Percentiles rank a stretch among this genome's conserved stretches.
phyloP scores from a whole-genome alignment of 2,113 vertebrate species.

The Apeltes quadracus region DNA sequence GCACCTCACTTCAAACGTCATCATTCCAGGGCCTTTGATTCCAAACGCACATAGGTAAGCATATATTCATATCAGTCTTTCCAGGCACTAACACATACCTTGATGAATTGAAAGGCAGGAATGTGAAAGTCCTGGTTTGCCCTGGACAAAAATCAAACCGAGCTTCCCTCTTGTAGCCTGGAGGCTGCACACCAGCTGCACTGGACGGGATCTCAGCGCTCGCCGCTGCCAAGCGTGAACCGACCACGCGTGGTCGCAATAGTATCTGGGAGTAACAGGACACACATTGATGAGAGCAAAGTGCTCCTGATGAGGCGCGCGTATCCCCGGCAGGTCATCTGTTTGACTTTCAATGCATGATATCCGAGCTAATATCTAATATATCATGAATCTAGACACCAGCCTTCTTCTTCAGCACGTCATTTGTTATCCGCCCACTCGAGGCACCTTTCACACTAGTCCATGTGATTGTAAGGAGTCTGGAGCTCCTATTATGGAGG shows the following conservation, averaged over 20 bases:
- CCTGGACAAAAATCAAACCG: constrained; percentile 70
- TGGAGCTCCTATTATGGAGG: constrained; percentile 49
- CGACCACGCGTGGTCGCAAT: constrained; percentile 21
- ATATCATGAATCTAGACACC: constrained; percentile 51
- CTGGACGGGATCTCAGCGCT: constrained; percentile 54
- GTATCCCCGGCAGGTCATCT: constrained; percentile 37
- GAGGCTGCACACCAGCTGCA: constrained; percentile 68
- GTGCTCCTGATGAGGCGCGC: constrained; percentile 21
- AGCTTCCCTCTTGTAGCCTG: constrained; percentile 55
- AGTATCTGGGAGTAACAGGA: constrained; percentile 41
- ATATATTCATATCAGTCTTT: constrained; percentile 60
- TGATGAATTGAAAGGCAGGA: constrained; percentile 71
- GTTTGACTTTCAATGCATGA: constrained; percentile 28
- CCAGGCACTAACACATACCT: constrained; percentile 57
- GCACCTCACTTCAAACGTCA: constrained; percentile 54
- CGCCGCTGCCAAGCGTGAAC: constrained; percentile 53
- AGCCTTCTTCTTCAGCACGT: constrained; percentile 47
- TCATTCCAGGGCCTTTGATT: constrained; percentile 37
- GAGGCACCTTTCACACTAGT: constrained; percentile 26
- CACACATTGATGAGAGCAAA: constrained; percentile 23
- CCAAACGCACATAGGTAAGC: constrained; percentile 52
- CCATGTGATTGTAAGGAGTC: constrained; percentile 28
- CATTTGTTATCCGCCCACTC: constrained; percentile 45
- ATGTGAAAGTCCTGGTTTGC: constrained; percentile 64
- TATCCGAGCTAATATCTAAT: constrained; percentile 38